Base-by-base conservation (phyloP, 2,797 vertebrate species). In the Holocentrus rufus region DNA sequence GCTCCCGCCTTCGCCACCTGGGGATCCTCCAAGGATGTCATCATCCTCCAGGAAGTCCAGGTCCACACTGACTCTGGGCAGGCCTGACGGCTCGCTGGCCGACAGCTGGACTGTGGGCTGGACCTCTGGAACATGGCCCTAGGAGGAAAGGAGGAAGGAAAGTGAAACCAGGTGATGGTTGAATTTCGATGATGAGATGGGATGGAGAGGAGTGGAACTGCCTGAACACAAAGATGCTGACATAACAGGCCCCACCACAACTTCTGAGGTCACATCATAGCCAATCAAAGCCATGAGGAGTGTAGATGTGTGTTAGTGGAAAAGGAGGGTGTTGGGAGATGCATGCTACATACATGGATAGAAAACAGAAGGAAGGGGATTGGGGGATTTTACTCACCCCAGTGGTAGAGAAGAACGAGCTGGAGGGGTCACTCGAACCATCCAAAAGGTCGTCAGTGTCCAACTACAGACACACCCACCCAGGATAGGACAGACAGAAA, bases 391-490 rank as follows among this genome's bases (percentile, higher is more conserved):
- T 94, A 95, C 95, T 91, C 95, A 98, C 97, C 96, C 96, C 96
- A 85, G 95, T 90, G 84, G 95, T 91, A 85, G 96, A 96, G 93
- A 97, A 97, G 94, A 98, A 98, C 91, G 97, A 96, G 90, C 93
- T 96, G 92, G 96, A 95, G 90, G 96, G 95, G 90, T 98, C 97
- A 90, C 95, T 95, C 58, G 97, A 94, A 90, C 93, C 95, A 93
- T 98, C 97, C 95, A 99, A 95, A 94, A 99, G 96, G 94, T 99
- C 97, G 84, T 99, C 97, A 84, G 96, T 95, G 93, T 97, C 96
- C 90, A 98, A 95, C 97, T 98, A 95, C 72, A 95, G 94, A 88
- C 90, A 95, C 89, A 90, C 68, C 89, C 87, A 88, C 79, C 93
- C 88, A 86, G 80, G 81, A 91, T 84, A 92, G 92, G 90, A 94